Conservation (phyloP, 1,140 invertebrate species). For the Nixonia krombeini region DNA sequence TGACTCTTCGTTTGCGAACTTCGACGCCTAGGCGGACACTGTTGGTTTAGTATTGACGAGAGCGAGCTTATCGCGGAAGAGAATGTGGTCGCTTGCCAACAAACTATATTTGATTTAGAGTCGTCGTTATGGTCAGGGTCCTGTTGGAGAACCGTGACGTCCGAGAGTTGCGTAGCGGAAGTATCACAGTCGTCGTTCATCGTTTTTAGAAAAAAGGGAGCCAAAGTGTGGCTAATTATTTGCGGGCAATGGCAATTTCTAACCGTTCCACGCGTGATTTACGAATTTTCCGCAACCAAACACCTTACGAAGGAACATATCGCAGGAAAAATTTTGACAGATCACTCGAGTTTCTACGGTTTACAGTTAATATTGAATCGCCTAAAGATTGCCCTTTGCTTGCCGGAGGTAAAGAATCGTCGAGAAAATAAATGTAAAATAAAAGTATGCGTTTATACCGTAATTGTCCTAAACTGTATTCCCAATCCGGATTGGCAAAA, state of each 20-base stretch:
- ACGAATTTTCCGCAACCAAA: slow-evolving; percentile 34
- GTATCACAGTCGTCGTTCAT: slow-evolving; percentile 15
- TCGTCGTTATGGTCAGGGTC: slow-evolving; percentile 29
- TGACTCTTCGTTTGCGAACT: slow-evolving; percentile 8
- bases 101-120: slow-evolving; percentile 33
- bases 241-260: slow-evolving; percentile 34
- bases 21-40: neutral
- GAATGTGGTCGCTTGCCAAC: slow-evolving; percentile 15
- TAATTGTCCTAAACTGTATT: too few relatives aligned
- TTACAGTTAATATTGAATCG: too few relatives aligned
- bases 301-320: too few relatives aligned
- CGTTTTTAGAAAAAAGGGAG: slow-evolving; percentile 13
- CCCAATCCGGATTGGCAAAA: too few relatives aligned
- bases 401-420: too few relatives aligned
- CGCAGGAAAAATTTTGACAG: too few relatives aligned
- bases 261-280: slow-evolving; percentile 28
- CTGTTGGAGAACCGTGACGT: slow-evolving; percentile 22
- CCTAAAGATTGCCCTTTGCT: too few relatives aligned
- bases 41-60: neutral
- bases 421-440: too few relatives aligned
- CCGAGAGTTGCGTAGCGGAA: slow-evolving; percentile 10
- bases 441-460: too few relatives aligned
- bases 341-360: too few relatives aligned
- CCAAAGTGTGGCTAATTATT: slow-evolving; percentile 21
- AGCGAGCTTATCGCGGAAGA: slow-evolving; percentile 34